phyloP scores from a whole-genome alignment of 2,888 invertebrate genomes.

The Trichopria drosophilae region DNA sequence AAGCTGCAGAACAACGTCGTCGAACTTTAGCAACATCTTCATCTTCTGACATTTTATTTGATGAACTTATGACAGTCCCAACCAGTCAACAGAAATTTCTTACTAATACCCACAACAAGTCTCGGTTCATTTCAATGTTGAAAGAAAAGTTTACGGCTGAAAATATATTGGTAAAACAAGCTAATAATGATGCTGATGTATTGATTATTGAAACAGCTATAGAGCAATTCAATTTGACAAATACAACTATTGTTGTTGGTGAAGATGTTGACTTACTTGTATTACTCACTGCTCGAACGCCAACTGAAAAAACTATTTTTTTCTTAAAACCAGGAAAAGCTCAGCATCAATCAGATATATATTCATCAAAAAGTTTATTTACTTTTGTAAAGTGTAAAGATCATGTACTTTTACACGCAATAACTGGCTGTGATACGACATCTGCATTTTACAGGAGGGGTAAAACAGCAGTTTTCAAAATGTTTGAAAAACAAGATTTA shows the following conservation, averaged over 20 bases:
- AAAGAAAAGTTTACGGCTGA: background rate
- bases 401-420: too few species aligned
- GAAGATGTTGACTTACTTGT: background rate
- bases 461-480: too few species aligned
- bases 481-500: too few species aligned
- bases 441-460: too few species aligned
- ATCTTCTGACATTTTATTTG: background rate
- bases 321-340: too few species aligned
- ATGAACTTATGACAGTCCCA: background rate
- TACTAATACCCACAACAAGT: background rate
- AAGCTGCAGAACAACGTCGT: slow-evolving; percentile 30
- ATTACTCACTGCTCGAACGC: background rate
- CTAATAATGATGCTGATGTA: background rate
- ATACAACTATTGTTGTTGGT: background rate
- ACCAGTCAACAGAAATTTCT: background rate
- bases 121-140: background rate
- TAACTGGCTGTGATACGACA: too few species aligned
- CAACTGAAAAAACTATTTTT: too few species aligned
- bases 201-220: background rate
- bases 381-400: too few species aligned
- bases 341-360: too few species aligned
- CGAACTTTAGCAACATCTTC: too few species aligned
- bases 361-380: too few species aligned
- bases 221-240: slow-evolving; percentile 1
- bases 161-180: background rate